Evolutionary conservation across 2,113 vertebrate species (phyloP).

Genomic region (Meleagris gallopavo): DNA sequence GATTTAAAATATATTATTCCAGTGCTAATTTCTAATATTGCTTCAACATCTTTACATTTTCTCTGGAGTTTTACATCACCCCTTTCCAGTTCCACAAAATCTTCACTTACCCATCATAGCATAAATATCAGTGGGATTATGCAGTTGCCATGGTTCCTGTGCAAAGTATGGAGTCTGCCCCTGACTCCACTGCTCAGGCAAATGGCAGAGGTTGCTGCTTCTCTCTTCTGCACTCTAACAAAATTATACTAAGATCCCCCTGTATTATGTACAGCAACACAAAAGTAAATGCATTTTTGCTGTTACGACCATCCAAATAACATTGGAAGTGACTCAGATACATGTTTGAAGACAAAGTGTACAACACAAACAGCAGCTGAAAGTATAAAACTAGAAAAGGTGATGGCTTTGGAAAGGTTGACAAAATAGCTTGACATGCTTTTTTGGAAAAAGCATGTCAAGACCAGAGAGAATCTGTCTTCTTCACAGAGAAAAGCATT

Average conservation of each 20-base stretch:
- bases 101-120: neutral
- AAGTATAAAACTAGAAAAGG: neutral
- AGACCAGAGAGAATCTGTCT: neutral
- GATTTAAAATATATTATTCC: neutral
- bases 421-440: neutral
- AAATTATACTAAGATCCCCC: neutral
- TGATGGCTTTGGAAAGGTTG: neutral
- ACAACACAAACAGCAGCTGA: fast-evolving
- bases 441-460: neutral
- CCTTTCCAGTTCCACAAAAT: neutral
- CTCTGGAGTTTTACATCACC: neutral
- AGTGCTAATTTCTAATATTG: neutral
- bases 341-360: neutral
- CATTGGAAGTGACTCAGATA: neutral
- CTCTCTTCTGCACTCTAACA: neutral
- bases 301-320: neutral
- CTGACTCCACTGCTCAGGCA: neutral
- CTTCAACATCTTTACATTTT: neutral
- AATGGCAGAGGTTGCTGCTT: neutral
- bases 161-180: neutral
- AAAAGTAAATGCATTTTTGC: neutral
- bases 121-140: neutral
- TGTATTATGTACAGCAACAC: neutral
- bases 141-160: neutral
- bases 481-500: neutral